These are phyloP conservation scores for Gonocerus acuteangulatus DNA, from an alignment of 2,888 invertebrate species.

Conservation along the genomic window DNA sequence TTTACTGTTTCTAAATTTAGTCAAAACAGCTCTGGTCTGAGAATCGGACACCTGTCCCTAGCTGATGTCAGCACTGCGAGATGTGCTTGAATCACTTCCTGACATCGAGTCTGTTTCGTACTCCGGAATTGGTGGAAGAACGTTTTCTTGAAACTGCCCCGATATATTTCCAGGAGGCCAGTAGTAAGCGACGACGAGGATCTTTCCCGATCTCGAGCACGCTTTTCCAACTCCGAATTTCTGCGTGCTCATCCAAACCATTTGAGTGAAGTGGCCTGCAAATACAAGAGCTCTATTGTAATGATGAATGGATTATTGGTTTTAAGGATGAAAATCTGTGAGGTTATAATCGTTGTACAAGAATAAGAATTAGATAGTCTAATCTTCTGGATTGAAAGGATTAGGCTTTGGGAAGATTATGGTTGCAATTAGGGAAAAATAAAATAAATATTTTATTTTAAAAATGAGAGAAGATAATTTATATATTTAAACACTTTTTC, in stretches of 20 bases:
- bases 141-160: slow-evolving; percentile 67
- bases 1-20: not conserved
- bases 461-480: no score
- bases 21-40: slow-evolving; percentile 10
- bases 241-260: slow-evolving; percentile 71
- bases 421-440: no score
- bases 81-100: slow-evolving; percentile 36
- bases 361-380: no score
- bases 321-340: not conserved
- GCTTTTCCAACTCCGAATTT: slow-evolving; percentile 77
- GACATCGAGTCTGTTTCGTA: slow-evolving; percentile 43
- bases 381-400: no score
- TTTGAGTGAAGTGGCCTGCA: slow-evolving; percentile 77
- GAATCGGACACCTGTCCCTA: slow-evolving; percentile 6
- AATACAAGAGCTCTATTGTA: slow-evolving; percentile 3
- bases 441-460: no score
- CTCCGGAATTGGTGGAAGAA: slow-evolving; percentile 64
- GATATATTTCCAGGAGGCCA: slow-evolving; percentile 70
- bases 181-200: slow-evolving; percentile 78
- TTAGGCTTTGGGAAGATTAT: no score
- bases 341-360: no score
- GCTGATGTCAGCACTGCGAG: slow-evolving; percentile 23
- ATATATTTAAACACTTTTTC: no score
- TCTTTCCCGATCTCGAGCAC: slow-evolving; percentile 64
- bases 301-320: not conserved